Evolutionary conservation across 1,140 invertebrate species (phyloP).

Genomic region (Brachionus sp.): DNA sequence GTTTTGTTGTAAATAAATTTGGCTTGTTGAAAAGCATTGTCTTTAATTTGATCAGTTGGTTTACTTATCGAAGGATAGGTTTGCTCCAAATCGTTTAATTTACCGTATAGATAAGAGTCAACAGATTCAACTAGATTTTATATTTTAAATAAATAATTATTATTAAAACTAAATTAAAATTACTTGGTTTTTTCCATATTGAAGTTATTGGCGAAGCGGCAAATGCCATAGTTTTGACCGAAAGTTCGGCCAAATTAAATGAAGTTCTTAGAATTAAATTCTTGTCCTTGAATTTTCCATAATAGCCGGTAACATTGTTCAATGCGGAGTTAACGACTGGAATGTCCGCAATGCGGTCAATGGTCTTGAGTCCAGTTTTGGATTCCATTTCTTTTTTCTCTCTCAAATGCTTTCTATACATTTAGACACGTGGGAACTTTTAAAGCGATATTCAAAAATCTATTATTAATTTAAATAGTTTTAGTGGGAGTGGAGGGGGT

Average conservation of each 20-base stretch:
- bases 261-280: constrained; percentile 10
- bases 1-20: constrained; percentile 21
- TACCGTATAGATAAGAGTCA: constrained; percentile 20
- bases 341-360: neutral
- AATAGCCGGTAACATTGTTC: constrained; percentile 11
- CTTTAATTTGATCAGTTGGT: constrained; percentile 8
- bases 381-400: constrained; percentile 25
- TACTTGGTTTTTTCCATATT: constrained; percentile 30
- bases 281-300: constrained; percentile 18
- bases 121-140: neutral
- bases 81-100: constrained; percentile 14
- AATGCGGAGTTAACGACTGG: constrained; percentile 12
- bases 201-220: constrained; percentile 26
- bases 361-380: constrained; percentile 11
- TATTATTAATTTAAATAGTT: neutral
- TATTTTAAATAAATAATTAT: neutral
- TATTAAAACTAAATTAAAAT: neutral
- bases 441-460: neutral
- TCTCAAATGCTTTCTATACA: constrained; percentile 41
- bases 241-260: constrained; percentile 23
- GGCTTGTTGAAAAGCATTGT: neutral
- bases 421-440: neutral
- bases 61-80: neutral
- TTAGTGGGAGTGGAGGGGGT: neutral
- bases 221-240: constrained; percentile 35